A percentile compares a stretch with the other conserved stretches of the same genome.
Evolutionary conservation across 2,113 vertebrate species (phyloP).

Genomic region (Craseonycteris thonglongyai): DNA sequence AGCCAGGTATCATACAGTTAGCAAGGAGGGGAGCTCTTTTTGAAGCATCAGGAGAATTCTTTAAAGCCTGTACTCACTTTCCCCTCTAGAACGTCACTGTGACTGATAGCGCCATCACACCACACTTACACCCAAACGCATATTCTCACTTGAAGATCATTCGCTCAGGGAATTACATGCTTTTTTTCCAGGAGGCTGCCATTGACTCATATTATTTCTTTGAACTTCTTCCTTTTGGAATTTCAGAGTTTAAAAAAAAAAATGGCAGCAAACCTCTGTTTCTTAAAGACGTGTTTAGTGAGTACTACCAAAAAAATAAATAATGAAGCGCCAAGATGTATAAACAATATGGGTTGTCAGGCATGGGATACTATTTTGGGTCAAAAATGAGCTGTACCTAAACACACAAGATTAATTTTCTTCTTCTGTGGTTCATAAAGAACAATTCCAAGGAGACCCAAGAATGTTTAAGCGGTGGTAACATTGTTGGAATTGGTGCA

Average conservation of each 20-base stretch:
- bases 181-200: neutral
- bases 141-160: slow-evolving; percentile 16
- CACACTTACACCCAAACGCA: neutral
- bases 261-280: neutral
- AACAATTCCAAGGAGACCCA: neutral
- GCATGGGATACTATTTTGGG: neutral
- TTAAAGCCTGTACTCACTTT: neutral
- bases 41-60: neutral
- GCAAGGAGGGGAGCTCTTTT: neutral
- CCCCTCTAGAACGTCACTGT: neutral
- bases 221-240: neutral
- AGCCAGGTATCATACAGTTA: neutral
- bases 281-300: slow-evolving; percentile 5
- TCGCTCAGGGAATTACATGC: neutral
- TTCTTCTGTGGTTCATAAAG: neutral
- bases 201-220: neutral
- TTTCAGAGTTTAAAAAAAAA: neutral
- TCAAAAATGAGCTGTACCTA: neutral
- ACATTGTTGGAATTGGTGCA: neutral
- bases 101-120: neutral
- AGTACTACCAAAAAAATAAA: neutral
- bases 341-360: neutral
- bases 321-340: neutral
- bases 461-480: neutral
- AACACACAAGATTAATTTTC: slow-evolving; percentile 14